Evolutionary conservation across 2,113 vertebrate genomes (phyloP).

Genomic region (Echinops telfairi): DNA sequence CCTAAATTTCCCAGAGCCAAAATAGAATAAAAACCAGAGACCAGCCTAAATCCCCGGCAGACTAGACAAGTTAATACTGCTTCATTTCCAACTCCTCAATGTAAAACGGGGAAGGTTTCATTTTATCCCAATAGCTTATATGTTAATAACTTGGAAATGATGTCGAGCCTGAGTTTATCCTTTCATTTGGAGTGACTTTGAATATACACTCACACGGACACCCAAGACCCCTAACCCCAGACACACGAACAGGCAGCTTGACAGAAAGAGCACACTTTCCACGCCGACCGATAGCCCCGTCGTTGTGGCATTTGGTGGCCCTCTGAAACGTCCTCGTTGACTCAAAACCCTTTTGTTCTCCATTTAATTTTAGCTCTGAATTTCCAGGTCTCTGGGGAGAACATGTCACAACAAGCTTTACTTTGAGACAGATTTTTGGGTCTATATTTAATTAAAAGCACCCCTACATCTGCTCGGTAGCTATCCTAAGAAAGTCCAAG

Average conservation of each 20-base stretch:
- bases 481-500: slow-evolving; percentile 77
- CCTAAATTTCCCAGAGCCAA: too few species aligned
- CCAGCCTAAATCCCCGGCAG: background rate
- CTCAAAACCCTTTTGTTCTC: slow-evolving; percentile 71
- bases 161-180: slow-evolving; percentile 53
- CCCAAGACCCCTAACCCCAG: too few species aligned
- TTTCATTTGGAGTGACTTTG: slow-evolving; percentile 62
- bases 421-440: slow-evolving; percentile 78
- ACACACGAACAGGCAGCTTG: background rate
- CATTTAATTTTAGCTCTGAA: slow-evolving; percentile 71
- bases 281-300: background rate
- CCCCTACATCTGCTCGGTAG: slow-evolving; percentile 83
- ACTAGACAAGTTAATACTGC: slow-evolving; percentile 24
- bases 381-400: slow-evolving; percentile 72
- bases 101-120: slow-evolving; percentile 32
- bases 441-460: slow-evolving; percentile 85
- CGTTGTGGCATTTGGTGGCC: slow-evolving; percentile 19
- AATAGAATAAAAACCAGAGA: slow-evolving; percentile 41
- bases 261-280: background rate
- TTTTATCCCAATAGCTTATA: slow-evolving; percentile 37
- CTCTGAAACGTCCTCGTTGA: slow-evolving; percentile 45
- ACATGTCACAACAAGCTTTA: slow-evolving; percentile 69
- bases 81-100: slow-evolving; percentile 30
- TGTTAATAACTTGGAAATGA: slow-evolving; percentile 59
- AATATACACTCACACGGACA: background rate